These are phyloP conservation scores for Listronotus oregonensis DNA, from an alignment of 1,140 invertebrate species.

Conservation along the genomic window DNA sequence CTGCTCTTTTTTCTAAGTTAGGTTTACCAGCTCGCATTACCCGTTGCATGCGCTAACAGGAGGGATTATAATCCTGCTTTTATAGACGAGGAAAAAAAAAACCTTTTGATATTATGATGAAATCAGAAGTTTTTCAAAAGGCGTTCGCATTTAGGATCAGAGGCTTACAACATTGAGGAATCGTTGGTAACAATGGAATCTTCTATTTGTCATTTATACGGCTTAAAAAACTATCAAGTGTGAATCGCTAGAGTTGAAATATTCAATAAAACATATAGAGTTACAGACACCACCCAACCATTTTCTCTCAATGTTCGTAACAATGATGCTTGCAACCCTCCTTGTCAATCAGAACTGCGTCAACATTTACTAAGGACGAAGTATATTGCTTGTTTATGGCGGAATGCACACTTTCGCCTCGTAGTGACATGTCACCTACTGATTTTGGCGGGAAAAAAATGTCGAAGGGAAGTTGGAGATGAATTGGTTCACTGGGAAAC, in stretches of 20 bases:
- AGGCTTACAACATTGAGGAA: background rate
- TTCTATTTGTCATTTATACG: background rate
- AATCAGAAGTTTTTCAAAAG: background rate
- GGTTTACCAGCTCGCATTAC: slow-evolving; percentile 12
- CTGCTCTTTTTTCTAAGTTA: slow-evolving; percentile 20
- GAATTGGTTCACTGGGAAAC: slow-evolving; percentile 47
- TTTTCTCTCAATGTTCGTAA: no score
- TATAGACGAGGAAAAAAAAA: slow-evolving; percentile 19
- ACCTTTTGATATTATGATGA: background rate
- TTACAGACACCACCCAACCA: no score
- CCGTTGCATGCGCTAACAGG: slow-evolving; percentile 4
- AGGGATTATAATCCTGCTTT: no score
- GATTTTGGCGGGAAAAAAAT: slow-evolving; percentile 45
- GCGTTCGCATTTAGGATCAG: background rate
- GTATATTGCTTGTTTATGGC: slow-evolving; percentile 43
- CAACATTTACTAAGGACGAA: slow-evolving; percentile 18
- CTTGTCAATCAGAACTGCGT: no score
- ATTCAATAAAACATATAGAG: no score
- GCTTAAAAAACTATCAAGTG: background rate
- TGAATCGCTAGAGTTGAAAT: background rate
- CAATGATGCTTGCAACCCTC: no score
- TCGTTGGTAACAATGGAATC: background rate
- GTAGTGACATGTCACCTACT: slow-evolving; percentile 16
- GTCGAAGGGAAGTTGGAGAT: slow-evolving; percentile 44
- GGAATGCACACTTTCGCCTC: slow-evolving; percentile 24